Percentiles rank a stretch among this genome's conserved stretches.
Conservation (phyloP, 2,113 vertebrate species). For the Tonatia bakeri region DNA sequence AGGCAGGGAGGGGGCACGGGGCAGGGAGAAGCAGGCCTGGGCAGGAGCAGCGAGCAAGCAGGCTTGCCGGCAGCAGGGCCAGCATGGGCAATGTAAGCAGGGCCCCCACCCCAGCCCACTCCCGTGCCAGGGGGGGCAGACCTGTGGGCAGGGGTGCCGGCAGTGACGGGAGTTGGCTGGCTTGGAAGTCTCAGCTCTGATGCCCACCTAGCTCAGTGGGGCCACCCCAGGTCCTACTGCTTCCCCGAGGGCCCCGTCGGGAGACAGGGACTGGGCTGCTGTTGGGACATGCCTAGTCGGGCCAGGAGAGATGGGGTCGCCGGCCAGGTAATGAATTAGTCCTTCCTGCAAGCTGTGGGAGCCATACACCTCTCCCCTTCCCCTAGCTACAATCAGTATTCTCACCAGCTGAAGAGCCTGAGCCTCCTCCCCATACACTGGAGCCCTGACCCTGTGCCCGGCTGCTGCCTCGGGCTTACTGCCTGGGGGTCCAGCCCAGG, state of each 20-base stretch:
- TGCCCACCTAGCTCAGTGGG: neutral
- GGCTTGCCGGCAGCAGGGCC: neutral
- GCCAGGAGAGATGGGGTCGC: neutral
- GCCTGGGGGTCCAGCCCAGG: neutral
- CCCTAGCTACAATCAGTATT: neutral
- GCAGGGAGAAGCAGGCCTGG: neutral
- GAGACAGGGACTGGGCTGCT: neutral
- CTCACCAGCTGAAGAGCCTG: neutral
- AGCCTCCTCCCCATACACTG: neutral
- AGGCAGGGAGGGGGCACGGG: slow-evolving; percentile 34
- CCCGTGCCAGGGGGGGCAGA: neutral
- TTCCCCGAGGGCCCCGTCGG: neutral
- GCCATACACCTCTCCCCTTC: neutral
- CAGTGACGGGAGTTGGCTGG: neutral
- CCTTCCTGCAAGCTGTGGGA: neutral
- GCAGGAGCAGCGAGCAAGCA: neutral
- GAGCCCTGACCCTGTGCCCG: neutral
- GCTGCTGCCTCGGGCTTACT: neutral
- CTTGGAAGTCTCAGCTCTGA: neutral
- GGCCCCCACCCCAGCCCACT: neutral
- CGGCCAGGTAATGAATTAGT: neutral
- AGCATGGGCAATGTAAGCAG: slow-evolving; percentile 78
- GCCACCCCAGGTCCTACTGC: neutral
- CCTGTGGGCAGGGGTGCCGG: neutral
- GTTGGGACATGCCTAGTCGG: neutral